Conservation (phyloP, 2,113 vertebrate genomes). For the Muntiacus reevesi region DNA sequence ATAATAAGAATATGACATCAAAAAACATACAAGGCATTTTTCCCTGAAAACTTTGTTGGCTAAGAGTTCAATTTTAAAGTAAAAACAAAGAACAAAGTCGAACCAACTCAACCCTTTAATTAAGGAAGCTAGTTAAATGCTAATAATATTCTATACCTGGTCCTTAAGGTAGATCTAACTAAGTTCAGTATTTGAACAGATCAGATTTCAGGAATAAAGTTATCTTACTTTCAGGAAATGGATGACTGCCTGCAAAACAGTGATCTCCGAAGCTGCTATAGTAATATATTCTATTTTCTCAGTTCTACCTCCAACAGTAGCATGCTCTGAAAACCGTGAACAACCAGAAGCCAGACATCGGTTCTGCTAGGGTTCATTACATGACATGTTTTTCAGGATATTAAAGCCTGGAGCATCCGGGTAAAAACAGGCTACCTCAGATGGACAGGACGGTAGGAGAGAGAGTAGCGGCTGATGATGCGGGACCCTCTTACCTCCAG, state of each 20-base stretch:
- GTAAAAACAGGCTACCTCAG: neutral
- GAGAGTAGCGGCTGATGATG: neutral
- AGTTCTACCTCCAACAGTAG: neutral
- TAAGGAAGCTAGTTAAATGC: neutral
- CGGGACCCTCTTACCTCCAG: constrained; percentile 85
- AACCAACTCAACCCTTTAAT: constrained; percentile 2
- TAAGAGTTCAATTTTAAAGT: constrained; percentile 17
- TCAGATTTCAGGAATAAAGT: constrained; percentile 38
- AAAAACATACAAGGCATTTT: constrained; percentile 35
- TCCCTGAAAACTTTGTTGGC: constrained; percentile 31
- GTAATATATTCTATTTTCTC: neutral
- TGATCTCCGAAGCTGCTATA: neutral
- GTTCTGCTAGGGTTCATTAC: neutral
- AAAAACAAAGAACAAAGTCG: constrained; percentile 20
- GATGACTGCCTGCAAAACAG: neutral
- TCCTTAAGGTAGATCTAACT: neutral
- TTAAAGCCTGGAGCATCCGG: neutral
- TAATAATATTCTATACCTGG: constrained; percentile 27
- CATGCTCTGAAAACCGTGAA: neutral
- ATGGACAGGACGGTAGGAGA: neutral
- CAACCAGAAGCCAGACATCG: neutral
- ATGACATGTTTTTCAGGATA: neutral
- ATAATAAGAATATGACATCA: constrained; percentile 56
- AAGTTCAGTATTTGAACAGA: neutral
- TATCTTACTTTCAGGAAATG: neutral